Evolutionary conservation across 2,113 vertebrate genomes (phyloP).

Genomic region (Psittacula cyanocephala): DNA sequence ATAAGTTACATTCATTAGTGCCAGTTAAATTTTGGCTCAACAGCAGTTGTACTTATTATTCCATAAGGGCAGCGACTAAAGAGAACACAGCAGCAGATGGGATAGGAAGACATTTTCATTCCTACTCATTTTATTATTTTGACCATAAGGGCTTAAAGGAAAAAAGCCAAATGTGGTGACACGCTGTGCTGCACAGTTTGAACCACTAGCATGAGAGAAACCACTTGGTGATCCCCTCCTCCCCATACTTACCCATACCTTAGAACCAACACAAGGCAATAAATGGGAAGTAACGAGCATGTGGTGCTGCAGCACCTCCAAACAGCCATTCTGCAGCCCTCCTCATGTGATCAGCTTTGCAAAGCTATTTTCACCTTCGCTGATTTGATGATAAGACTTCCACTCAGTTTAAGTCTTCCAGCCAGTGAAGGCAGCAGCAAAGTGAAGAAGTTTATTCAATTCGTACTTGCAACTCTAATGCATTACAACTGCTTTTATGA

Average conservation of each 20-base stretch:
- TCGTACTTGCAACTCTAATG: neutral
- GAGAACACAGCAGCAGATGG: conserved; percentile 27
- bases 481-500: neutral
- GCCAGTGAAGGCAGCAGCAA: neutral
- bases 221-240: neutral
- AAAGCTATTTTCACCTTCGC: neutral
- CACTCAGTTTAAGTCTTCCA: neutral
- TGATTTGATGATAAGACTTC: neutral
- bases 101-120: neutral
- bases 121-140: neutral
- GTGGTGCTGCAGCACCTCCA: neutral
- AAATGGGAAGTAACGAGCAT: neutral
- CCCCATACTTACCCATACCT: neutral
- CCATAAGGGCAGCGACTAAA: neutral
- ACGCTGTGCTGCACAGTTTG: neutral
- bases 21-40: conserved; percentile 10
- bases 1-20: neutral
- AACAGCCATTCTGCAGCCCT: neutral
- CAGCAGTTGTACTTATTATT: neutral
- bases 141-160: neutral
- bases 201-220: neutral
- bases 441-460: neutral
- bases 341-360: neutral
- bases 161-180: neutral
- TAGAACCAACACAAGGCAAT: neutral